A percentile compares a stretch with the other conserved stretches of the same genome.
Conservation (phyloP, 2,113 vertebrate species). For the Takifugu flavidus region DNA sequence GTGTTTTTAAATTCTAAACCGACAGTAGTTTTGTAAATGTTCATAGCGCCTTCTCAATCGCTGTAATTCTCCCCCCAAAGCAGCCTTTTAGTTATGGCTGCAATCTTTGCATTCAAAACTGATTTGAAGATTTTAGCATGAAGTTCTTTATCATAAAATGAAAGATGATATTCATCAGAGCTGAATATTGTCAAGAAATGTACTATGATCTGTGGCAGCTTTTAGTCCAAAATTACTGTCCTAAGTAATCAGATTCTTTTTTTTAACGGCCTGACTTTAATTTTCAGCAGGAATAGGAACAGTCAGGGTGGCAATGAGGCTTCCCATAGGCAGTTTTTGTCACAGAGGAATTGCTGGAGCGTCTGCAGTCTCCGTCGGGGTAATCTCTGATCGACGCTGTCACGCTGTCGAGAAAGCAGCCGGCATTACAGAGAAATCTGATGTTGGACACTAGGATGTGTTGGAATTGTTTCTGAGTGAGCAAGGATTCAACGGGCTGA, state of each 20-base stretch:
- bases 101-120: too few relatives aligned
- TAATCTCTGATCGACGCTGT: slow-evolving; percentile 41
- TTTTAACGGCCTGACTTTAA: not conserved
- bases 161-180: not conserved
- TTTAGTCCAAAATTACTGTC: not conserved
- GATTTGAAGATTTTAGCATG: too few relatives aligned
- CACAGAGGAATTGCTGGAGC: slow-evolving; percentile 42
- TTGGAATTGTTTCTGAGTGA: not conserved
- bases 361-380: slow-evolving; percentile 36
- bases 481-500: slow-evolving; percentile 1
- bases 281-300: slow-evolving; percentile 8
- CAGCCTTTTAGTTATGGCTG: too few relatives aligned
- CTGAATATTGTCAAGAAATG: not conserved
- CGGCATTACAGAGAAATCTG: slow-evolving; percentile 29
- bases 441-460: slow-evolving; percentile 29
- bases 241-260: not conserved
- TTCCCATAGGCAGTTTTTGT: slow-evolving; percentile 15
- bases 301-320: slow-evolving; percentile 4
- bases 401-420: slow-evolving; percentile 32
- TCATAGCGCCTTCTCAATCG: too few relatives aligned
- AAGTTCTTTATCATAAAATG: too few relatives aligned
- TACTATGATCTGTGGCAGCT: not conserved
- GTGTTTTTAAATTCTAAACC: too few relatives aligned
- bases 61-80: too few relatives aligned
- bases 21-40: too few relatives aligned